Percentiles rank a stretch among this genome's conserved stretches.
Evolutionary conservation across 92 coral and sea anemone species (phyloP).

Genomic region (Palythoa caribaeorum): DNA sequence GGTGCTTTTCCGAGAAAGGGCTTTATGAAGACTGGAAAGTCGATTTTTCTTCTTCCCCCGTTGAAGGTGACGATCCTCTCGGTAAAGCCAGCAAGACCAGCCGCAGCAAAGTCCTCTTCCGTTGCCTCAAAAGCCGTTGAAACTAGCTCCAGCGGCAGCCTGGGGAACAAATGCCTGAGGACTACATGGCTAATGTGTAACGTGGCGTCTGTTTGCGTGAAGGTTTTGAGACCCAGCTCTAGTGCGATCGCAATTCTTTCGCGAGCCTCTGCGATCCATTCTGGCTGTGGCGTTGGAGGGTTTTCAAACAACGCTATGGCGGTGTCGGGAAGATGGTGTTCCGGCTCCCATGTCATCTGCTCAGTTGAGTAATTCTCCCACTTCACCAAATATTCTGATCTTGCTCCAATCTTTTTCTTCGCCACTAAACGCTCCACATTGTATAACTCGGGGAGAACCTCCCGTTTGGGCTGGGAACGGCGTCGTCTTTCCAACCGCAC

Average conservation of each 20-base stretch:
- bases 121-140: neutral
- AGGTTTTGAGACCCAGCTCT: neutral
- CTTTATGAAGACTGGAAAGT: conserved; percentile 12
- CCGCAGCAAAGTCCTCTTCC: neutral
- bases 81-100: neutral
- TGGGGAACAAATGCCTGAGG: neutral
- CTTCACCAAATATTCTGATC: conserved; percentile 6
- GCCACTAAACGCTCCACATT: conserved; percentile 40
- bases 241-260: neutral
- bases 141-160: neutral
- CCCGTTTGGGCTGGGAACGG: neutral
- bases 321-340: neutral
- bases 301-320: conserved; percentile 7
- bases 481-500: neutral
- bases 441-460: neutral
- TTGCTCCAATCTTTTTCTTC: neutral
- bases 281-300: neutral
- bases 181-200: neutral
- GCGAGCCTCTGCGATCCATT: conserved; percentile 6
- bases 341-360: conserved; percentile 36
- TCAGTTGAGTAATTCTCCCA: conserved; percentile 15
- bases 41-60: conserved; percentile 2
- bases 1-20: neutral
- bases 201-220: neutral
- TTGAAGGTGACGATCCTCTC: neutral